Evolutionary conservation across 2,888 invertebrate species (phyloP), one percentile per base, ranked within the genome.

Genomic region (Troides oblongomaculatus): DNA sequence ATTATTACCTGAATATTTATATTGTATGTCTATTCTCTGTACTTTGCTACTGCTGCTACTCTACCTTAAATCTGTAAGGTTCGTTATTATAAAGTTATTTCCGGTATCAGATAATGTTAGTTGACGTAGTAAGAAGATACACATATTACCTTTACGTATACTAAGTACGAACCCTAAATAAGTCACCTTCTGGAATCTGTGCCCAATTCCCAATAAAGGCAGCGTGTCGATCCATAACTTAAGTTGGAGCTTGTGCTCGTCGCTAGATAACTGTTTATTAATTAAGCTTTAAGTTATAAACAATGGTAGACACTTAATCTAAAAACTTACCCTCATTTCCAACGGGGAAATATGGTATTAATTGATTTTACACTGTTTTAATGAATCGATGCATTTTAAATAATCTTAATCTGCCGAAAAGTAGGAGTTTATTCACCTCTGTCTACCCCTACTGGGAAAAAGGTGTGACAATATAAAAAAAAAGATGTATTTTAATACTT

Each of bases 191-290:
- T 50, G 18, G 0, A n/a, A 7, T 57, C 5, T 21, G 57, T 10
- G 17, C 7, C 21, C 21, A 18, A 57, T 57, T 21, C 57, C 57
- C 57, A 57, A 21, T 12, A 57, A 57, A 6, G 8, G 57, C 57
- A 21, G 57, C 57, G 57, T 57, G 57, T 57, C 57, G n/a, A 57
- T 57, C n/a, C 57, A 57, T 57, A 57, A 57, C 57, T 57, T 57
- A 57, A 57, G 21, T 18, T n/a, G n/a, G n/a, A n/a, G 53, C 2
- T 53, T 4, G 57, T 57, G 57, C n/a, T 21, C n/a, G 57, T 57
- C 57, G 57, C 21, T 7, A 57, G 57, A 57, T 57, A 57, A 57
- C 57, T 57, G 57, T 57, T 21, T 57, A 57, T 57, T 57, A 57
- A 57, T 57, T 21, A 57, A 21, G 12, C 57, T 57, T 50, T 50